Base-by-base conservation (phyloP, 2,113 vertebrate genomes). In the Phrynocephalus versicolor region DNA sequence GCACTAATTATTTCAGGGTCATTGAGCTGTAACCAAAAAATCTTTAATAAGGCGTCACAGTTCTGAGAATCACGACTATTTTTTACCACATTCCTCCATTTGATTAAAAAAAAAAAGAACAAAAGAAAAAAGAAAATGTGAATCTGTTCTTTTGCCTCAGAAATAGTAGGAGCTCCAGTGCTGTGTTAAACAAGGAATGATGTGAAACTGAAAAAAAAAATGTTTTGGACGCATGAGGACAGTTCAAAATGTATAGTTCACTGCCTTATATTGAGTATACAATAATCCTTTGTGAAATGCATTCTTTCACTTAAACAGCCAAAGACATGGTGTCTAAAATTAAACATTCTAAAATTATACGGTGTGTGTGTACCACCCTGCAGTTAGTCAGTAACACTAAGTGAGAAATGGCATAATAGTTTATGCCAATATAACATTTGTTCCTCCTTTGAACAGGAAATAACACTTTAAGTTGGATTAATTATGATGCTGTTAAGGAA, bases 1-100 rank as follows among this genome's bases (percentile, higher is more conserved):
- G 92, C 88, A 84, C 82, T 94, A 90, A 94, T 95, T 94, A 84
- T 84, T 90, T 91, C 64, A 86, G 85, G 76, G 85, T 92, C 91
- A 93, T 88, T 92, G 87, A 95, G 84, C 82, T 93, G 84, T 88
- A 93, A 90, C 78, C 18, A 89, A 92, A 88, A 92, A 88, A 78
- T 76, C 57, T 86, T 87, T 81, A 89, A 90, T 92, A 90, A 91
- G 70, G 27, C 8, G 75, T 93, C 88, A 91, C 45, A 74, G n/a
- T 16, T 84, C 9, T 79, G 30, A 85, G 33, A 60, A 18, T 92
- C 71, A 81, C 45, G 45, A 87, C 19, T 13, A 37, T 86, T 90
- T 90, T 82, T 82, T 83, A 65, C 64, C 45, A 23, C 13, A 71
- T 41, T 13, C 16, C 9, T 10, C 9, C 9, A 64, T 23, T 23